These are phyloP conservation scores for Papilio xuthus DNA, from an alignment of 1,140 invertebrate species.

Conservation along the genomic window DNA sequence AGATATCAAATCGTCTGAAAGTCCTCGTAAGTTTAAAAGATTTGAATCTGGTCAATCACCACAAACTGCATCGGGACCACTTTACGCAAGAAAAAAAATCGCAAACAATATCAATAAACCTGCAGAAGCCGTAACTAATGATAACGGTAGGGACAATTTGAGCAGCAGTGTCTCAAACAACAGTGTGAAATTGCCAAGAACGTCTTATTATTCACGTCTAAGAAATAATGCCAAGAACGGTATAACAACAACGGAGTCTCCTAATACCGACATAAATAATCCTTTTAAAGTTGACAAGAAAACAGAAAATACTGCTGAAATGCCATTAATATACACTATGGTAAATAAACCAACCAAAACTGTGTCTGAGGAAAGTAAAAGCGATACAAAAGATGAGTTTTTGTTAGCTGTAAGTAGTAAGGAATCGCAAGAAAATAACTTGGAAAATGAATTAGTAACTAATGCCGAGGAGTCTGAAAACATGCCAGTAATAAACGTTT, in stretches of 20 bases:
- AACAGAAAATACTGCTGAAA: constrained; percentile 58
- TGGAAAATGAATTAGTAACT: constrained; percentile 53
- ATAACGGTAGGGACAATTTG: constrained; percentile 42
- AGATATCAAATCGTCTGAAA: constrained; percentile 52
- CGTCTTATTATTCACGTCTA: constrained; percentile 67
- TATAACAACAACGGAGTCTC: constrained; percentile 46
- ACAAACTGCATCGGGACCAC: constrained; percentile 55
- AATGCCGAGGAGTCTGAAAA: constrained; percentile 57
- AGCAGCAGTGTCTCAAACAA: constrained; percentile 42
- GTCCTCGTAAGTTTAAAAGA: constrained; percentile 49
- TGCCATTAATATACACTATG: constrained; percentile 67
- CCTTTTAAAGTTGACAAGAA: constrained; percentile 53
- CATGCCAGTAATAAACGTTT: constrained; percentile 49
- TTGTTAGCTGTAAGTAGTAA: constrained; percentile 62
- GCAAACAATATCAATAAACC: constrained; percentile 46
- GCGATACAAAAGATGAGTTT: constrained; percentile 52
- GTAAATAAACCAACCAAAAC: constrained; percentile 52
- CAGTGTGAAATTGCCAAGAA: constrained; percentile 59
- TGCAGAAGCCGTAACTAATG: constrained; percentile 36
- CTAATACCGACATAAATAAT: constrained; percentile 43
- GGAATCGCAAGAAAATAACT: constrained; percentile 63
- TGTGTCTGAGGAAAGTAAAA: constrained; percentile 40
- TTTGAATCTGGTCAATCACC: constrained; percentile 54
- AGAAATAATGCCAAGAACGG: constrained; percentile 56
- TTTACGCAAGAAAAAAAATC: constrained; percentile 43